A percentile compares a stretch with the other conserved stretches of the same genome.
These are phyloP conservation scores for Dynastes hyllus DNA, from an alignment of 2,888 invertebrate species.

Conservation along the genomic window DNA sequence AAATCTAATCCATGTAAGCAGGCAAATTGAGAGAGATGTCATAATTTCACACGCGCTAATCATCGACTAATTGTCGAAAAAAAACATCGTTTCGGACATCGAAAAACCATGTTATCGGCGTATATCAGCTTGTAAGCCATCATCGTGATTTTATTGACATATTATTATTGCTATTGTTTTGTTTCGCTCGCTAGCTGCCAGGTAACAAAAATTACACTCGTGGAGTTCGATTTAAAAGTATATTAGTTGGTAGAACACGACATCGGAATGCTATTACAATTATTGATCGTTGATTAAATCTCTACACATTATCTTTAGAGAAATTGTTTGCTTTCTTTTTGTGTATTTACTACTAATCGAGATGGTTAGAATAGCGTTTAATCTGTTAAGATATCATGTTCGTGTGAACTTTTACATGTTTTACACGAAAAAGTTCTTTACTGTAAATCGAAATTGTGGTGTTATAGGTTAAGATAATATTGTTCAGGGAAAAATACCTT, in stretches of 20 bases:
- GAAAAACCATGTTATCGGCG: not conserved
- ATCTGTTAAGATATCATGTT: not conserved
- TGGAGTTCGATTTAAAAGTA: conserved; percentile 9
- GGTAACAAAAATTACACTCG: conserved; percentile 4
- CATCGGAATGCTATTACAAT: conserved; percentile 25
- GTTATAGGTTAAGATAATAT: too few relatives aligned
- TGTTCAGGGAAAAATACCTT: too few relatives aligned
- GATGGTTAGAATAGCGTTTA: not conserved
- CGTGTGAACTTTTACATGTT: too few relatives aligned
- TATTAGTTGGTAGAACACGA: conserved; percentile 22
- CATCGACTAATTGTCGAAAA: too few relatives aligned
- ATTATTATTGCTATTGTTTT: not conserved
- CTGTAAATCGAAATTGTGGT: too few relatives aligned
- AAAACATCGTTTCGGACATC: too few relatives aligned
- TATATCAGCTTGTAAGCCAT: conserved; percentile 7
- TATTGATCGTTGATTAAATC: conserved; percentile 6
- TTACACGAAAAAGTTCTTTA: too few relatives aligned
- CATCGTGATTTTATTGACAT: conserved; percentile 11
- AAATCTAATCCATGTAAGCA: too few relatives aligned
- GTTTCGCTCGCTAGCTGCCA: not conserved
- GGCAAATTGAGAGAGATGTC: too few relatives aligned
- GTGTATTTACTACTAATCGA: not conserved
- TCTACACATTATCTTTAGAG: not conserved
- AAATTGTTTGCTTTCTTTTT: conserved; percentile 9
- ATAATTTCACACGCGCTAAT: too few relatives aligned